Evolutionary conservation across 64 coral and sea anemone genomes (phyloP).

Genomic region (Porites lutea): DNA sequence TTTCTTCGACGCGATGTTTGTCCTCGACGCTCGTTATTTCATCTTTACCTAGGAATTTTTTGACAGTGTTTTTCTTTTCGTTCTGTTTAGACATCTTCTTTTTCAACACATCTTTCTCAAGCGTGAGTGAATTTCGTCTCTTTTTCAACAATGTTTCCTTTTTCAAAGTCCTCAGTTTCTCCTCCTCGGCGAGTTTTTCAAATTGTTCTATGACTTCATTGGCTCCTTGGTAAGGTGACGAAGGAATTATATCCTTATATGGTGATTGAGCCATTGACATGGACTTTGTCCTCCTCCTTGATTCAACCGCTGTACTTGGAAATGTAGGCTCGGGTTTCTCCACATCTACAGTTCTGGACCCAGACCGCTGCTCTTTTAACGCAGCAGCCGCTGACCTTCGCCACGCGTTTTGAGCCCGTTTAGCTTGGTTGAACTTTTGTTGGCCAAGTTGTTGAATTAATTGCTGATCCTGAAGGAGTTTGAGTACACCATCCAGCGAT

Average conservation of each 20-base stretch:
- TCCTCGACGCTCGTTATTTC: slow-evolving; percentile 30
- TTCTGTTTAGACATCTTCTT: slow-evolving; percentile 75
- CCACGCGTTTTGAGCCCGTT: slow-evolving; percentile 77
- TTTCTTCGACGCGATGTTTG: slow-evolving; percentile 52
- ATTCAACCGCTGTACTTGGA: not conserved
- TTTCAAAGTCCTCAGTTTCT: slow-evolving; percentile 78
- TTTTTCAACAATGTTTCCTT: slow-evolving; percentile 87
- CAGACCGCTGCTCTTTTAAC: slow-evolving; percentile 46
- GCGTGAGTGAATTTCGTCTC: slow-evolving; percentile 82
- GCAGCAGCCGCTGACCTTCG: slow-evolving; percentile 80
- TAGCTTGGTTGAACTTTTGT: slow-evolving; percentile 59
- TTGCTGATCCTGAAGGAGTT: slow-evolving; percentile 88
- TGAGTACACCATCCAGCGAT: slow-evolving; percentile 80
- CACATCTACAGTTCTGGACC: slow-evolving; percentile 21
- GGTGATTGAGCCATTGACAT: not conserved
- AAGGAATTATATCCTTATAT: not conserved
- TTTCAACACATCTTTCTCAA: slow-evolving; percentile 87
- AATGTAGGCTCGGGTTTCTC: not conserved
- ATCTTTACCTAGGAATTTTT: slow-evolving; percentile 85
- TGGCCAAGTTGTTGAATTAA: slow-evolving; percentile 78
- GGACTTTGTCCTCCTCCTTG: not conserved
- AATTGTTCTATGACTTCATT: slow-evolving; percentile 66
- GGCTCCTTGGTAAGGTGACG: slow-evolving; percentile 3
- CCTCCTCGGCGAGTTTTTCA: slow-evolving; percentile 89
- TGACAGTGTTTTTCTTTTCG: slow-evolving; percentile 82